A percentile compares a stretch with the other conserved stretches of the same genome.
Evolutionary conservation across 2,888 invertebrate genomes (phyloP).

Genomic region (Ormyrus nitidulus): DNA sequence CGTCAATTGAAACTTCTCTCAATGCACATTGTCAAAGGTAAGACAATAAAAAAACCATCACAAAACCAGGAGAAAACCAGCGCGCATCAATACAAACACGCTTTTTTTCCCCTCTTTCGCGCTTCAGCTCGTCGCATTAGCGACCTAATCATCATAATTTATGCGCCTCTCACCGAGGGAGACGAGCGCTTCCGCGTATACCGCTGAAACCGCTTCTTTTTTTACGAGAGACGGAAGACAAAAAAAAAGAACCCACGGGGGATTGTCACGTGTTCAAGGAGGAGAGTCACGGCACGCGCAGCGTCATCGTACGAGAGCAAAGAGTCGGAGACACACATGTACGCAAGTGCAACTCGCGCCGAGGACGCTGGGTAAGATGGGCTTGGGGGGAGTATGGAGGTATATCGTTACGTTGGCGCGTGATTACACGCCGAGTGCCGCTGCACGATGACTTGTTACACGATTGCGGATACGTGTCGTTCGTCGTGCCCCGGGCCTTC

Average conservation of each 20-base stretch:
- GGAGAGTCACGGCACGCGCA: constrained; percentile 2
- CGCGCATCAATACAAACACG: background rate
- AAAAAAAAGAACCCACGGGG: background rate
- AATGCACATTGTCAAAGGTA: too few species aligned
- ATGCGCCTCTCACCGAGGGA: background rate
- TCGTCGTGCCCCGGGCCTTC: too few species aligned
- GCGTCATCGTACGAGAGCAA: background rate
- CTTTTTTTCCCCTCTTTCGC: background rate
- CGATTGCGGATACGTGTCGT: too few species aligned
- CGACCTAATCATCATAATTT: constrained; percentile 36
- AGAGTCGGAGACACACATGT: too few species aligned
- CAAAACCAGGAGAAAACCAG: background rate
- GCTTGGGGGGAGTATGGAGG: background rate
- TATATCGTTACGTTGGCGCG: background rate
- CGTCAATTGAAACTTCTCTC: too few species aligned
- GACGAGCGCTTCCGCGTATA: constrained; percentile 9
- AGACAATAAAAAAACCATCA: background rate
- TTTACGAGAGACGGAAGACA: background rate
- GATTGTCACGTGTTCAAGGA: constrained; percentile 29
- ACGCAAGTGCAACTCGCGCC: background rate
- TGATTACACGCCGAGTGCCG: background rate
- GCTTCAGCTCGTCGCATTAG: background rate
- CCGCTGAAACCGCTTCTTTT: background rate
- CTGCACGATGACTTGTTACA: background rate
- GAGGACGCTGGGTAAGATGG: background rate